Percentiles rank a stretch among this genome's conserved stretches.
Conservation (phyloP, 2,888 invertebrate genomes). For the Myathropa florea region DNA sequence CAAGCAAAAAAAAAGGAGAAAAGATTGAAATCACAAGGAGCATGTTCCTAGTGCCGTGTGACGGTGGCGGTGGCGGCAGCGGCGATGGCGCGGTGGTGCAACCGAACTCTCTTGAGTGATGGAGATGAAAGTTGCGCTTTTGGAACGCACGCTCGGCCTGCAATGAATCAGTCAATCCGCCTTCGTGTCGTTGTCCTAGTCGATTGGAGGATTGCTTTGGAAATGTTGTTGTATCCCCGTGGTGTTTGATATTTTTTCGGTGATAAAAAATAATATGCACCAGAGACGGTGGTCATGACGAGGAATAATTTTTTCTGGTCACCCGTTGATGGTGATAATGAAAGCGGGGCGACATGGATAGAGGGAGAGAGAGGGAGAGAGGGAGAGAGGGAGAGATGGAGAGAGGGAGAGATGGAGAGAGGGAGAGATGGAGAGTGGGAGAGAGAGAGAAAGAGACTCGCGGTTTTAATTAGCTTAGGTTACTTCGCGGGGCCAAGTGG, state of each 20-base stretch:
- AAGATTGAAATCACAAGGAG: conserved; percentile 27
- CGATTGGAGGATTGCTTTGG: background rate
- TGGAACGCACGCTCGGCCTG: conserved; percentile 33
- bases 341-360: background rate
- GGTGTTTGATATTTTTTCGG: conserved; percentile 21
- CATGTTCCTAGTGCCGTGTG: conserved; percentile 4
- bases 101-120: conserved; percentile 35
- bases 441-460: no score
- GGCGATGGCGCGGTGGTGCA: background rate
- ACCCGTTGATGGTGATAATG: conserved; percentile 33
- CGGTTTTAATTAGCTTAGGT: no score
- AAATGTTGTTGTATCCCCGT: background rate
- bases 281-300: background rate
- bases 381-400: background rate
- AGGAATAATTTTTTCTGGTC: conserved; percentile 24
- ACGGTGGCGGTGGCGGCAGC: background rate
- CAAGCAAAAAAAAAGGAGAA: background rate
- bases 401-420: no score
- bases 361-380: background rate
- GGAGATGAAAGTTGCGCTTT: conserved; percentile 55
- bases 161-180: conserved; percentile 62
- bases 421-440: no score
- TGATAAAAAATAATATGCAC: conserved; percentile 42
- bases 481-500: no score
- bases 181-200: conserved; percentile 24